Percentiles rank a stretch among this genome's conserved stretches.
Conservation (phyloP, 1,140 invertebrate species). For the Hylaeus volcanicus region DNA sequence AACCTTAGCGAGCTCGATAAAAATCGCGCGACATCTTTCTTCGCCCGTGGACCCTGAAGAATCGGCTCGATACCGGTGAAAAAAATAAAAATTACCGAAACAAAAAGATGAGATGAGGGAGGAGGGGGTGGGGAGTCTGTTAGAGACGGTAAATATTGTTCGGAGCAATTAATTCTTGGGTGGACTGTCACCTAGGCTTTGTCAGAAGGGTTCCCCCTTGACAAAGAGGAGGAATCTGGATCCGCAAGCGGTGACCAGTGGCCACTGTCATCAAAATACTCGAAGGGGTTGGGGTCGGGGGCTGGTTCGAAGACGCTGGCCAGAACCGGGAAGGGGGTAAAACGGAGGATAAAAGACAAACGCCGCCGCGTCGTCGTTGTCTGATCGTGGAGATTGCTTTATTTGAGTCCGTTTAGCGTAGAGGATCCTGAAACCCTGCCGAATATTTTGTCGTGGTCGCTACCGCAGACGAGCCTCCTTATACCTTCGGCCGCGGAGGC, state of each 20-base stretch:
- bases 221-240: slow-evolving; percentile 55
- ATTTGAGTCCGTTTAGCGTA: slow-evolving; percentile 69
- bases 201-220: slow-evolving; percentile 49
- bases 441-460: slow-evolving; percentile 55
- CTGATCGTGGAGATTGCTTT: slow-evolving; percentile 73
- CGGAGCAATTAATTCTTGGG: slow-evolving; percentile 63
- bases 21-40: slow-evolving; percentile 42
- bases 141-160: slow-evolving; percentile 64
- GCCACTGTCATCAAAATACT: slow-evolving; percentile 49
- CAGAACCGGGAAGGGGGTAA: not conserved
- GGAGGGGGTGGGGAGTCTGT: slow-evolving; percentile 9
- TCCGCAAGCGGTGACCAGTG: slow-evolving; percentile 40
- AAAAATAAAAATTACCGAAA: not conserved
- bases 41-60: not conserved
- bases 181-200: slow-evolving; percentile 57
- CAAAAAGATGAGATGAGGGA: slow-evolving; percentile 1
- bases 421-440: slow-evolving; percentile 41
- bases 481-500: not conserved
- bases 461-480: not conserved
- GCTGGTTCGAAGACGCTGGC: not conserved
- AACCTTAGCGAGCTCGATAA: slow-evolving; percentile 19
- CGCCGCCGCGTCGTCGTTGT: slow-evolving; percentile 54
- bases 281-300: slow-evolving; percentile 1
- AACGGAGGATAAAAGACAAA: slow-evolving; percentile 57
- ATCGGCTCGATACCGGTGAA: not conserved